Evolutionary conservation across 2,797 vertebrate species (phyloP).

Genomic region (Uromys caudimaculatus): DNA sequence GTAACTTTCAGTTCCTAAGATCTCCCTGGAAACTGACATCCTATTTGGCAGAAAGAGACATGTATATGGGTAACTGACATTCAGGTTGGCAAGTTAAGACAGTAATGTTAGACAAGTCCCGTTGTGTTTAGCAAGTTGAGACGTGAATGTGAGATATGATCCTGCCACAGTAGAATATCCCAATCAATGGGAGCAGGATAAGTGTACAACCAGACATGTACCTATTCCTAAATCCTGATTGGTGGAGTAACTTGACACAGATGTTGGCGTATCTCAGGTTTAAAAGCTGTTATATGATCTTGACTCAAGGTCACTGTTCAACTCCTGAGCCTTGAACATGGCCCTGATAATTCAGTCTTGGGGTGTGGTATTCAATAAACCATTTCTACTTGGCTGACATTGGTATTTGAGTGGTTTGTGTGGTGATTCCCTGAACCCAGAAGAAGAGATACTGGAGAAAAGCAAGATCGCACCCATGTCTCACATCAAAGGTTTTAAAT

Average conservation of each 20-base stretch:
- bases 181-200: not conserved
- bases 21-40: not conserved
- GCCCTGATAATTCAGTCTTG: not conserved
- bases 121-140: no score
- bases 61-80: not conserved
- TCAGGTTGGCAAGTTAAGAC: not conserved
- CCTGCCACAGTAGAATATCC: not conserved
- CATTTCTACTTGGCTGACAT: not conserved
- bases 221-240: not conserved
- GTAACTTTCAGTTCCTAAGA: not conserved
- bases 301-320: no score
- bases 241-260: not conserved
- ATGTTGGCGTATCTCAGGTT: not conserved
- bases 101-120: not conserved
- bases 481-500: not conserved
- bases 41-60: not conserved
- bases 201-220: not conserved
- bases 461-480: not conserved
- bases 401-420: not conserved
- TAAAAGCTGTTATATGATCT: not conserved
- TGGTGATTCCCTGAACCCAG: not conserved
- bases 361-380: not conserved
- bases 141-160: not conserved
- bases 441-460: not conserved
- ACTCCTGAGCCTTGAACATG: not conserved